Conservation (phyloP, 2,888 invertebrate species). For the Branchinecta sandiegonensis region DNA sequence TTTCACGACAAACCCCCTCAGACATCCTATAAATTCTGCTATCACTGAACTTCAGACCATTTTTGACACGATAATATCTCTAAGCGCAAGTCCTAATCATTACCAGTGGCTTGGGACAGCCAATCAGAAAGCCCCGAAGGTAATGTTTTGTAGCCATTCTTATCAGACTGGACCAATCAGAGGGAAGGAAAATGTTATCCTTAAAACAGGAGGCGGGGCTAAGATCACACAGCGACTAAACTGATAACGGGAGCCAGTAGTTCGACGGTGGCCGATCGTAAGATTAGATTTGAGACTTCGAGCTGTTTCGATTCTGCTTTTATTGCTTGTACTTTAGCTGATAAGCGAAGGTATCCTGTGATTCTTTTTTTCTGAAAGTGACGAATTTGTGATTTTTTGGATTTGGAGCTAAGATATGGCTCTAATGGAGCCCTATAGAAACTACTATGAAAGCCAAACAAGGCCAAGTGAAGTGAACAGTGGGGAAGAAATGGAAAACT, state of each 20-base stretch:
- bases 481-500: slow-evolving; percentile 8
- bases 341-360: neutral
- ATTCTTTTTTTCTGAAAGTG: neutral
- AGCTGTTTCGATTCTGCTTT: neutral
- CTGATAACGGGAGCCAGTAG: slow-evolving; percentile 12
- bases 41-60: slow-evolving; percentile 11
- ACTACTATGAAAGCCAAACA: slow-evolving; percentile 12
- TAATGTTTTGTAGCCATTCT: slow-evolving; percentile 15
- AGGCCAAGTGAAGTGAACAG: slow-evolving; percentile 2
- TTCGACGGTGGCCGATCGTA: neutral
- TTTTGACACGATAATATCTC: slow-evolving; percentile 3
- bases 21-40: slow-evolving; percentile 12
- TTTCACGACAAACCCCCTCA: neutral
- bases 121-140: neutral
- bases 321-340: slow-evolving; percentile 2
- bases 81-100: slow-evolving; percentile 13
- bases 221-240: slow-evolving; percentile 15
- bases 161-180: neutral
- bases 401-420: neutral
- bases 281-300: neutral
- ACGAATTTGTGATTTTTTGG: no score
- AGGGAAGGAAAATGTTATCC: neutral
- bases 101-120: neutral
- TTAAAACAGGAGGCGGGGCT: slow-evolving; percentile 4
- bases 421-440: slow-evolving; percentile 15